Evolutionary conservation across 2,797 vertebrate genomes (phyloP).

Genomic region (Liasis olivaceus): DNA sequence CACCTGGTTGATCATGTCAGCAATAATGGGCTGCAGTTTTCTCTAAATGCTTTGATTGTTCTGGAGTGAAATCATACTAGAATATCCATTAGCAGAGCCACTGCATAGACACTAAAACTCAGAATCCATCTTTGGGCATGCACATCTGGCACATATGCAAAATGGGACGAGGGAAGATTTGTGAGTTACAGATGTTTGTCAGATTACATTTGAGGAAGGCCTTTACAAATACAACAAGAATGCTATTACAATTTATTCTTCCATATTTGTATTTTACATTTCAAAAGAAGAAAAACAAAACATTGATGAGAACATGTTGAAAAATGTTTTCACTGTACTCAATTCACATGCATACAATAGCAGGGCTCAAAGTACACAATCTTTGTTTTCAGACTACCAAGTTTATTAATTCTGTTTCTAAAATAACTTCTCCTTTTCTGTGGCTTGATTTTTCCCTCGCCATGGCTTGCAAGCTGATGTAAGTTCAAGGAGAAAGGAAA

Average conservation of each 20-base stretch:
- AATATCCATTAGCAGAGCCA: too few species aligned
- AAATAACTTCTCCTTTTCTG: not conserved
- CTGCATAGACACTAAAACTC: not conserved
- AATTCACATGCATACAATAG: not conserved
- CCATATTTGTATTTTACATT: not conserved
- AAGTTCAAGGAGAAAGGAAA: not conserved
- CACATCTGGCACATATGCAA: not conserved
- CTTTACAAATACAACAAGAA: not conserved
- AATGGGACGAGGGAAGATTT: not conserved
- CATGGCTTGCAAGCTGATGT: not conserved
- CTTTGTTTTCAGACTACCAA: conserved; percentile 2
- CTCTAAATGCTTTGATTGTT: not conserved
- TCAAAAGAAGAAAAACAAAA: not conserved
- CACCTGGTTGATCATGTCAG: not conserved
- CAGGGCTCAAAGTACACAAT: not conserved
- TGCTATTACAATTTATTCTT: not conserved
- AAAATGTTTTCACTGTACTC: not conserved
- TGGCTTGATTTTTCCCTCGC: not conserved
- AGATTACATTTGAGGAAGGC: not conserved
- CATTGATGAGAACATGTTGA: not conserved
- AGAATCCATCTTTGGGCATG: not conserved
- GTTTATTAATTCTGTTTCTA: conserved; percentile 2
- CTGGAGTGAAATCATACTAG: not conserved
- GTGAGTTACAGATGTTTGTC: not conserved
- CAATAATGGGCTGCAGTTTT: not conserved